A percentile compares a stretch with the other conserved stretches of the same genome.
Conservation (phyloP, 2,797 vertebrate species). For the Hylomyscus alleni region DNA sequence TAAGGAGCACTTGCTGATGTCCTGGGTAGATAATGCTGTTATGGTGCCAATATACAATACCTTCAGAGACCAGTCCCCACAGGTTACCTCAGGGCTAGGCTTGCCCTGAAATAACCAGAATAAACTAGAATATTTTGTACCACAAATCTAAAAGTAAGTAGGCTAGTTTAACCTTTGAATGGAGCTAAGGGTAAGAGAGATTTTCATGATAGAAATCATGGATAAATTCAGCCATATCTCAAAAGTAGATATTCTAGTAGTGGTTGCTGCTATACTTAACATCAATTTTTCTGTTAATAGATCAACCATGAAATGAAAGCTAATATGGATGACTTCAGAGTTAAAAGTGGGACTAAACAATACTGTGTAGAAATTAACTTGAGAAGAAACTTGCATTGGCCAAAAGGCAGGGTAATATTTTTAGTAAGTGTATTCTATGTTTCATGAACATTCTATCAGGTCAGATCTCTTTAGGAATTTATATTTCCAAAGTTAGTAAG, state of each 20-base stretch:
- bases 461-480: conserved; percentile 32
- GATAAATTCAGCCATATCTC: conserved; percentile 1
- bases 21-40: not conserved
- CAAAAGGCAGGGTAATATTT: not conserved
- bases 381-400: conserved; percentile 21
- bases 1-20: not conserved
- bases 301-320: conserved; percentile 43
- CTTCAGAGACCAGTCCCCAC: not conserved
- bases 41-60: not conserved
- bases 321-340: conserved; percentile 56
- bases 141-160: not conserved
- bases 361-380: not conserved
- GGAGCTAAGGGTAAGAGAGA: conserved; percentile 5
- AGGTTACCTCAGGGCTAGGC: not conserved
- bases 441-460: not conserved
- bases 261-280: not conserved
- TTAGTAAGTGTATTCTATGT: not conserved
- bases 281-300: conserved; percentile 5
- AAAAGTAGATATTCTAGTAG: not conserved
- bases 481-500: conserved; percentile 18
- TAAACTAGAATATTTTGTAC: conserved; percentile 43
- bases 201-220: not conserved
- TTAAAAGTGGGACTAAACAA: not conserved
- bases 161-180: not conserved
- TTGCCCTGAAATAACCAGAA: conserved; percentile 38